Base-by-base conservation (phyloP, 2,888 invertebrate genomes). In the Mythimna ferrago region DNA sequence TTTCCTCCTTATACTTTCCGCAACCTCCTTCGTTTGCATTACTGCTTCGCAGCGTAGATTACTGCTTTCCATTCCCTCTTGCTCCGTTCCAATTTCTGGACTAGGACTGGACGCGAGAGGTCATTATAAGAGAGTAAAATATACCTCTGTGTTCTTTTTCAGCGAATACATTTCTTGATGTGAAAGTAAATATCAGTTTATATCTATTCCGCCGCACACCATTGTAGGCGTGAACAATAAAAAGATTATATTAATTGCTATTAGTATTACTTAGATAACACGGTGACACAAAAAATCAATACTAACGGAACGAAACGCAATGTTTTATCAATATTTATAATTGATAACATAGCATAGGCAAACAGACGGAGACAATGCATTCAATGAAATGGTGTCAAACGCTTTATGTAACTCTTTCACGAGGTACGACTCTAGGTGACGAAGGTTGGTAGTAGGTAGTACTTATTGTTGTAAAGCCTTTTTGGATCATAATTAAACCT, bases 251-350 rank as follows among this genome's bases (percentile, higher is more conserved):
- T 63, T 75, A 83, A 80, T 80, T 80, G 71, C 66, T 71, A 77
- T n/a, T n/a, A n/a, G n/a, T n/a, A n/a, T 73, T 41, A 73, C 64
- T 70, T 26, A 66, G 84, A 84, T 86, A 84, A 86, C 71, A 51
- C n/a, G 51, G 35, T 86, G 71, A 80, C 81, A 77, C 72, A 67
- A 86, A 83, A 80, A 81, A 80, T 80, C 81, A 83, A 81, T 83
- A 83, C 62, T 66, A 62, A 54, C 44, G 57, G 32, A 64, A 57
- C 58, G 48, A n/a, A 67, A 64, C 70, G 44, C 71, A 41, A 57
- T 75, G 84, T 81, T 64, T 81, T 84, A 81, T 81, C 81, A 69
- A 81, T 71, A 66, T 10, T 54, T 44, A 83, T 71, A 84, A 66
- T 44, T 56, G 81, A 83, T 84, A 81, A 69, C 57, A 21, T 56